Conservation (phyloP, 2,888 invertebrate genomes). For the Calameuta filiformis region DNA sequence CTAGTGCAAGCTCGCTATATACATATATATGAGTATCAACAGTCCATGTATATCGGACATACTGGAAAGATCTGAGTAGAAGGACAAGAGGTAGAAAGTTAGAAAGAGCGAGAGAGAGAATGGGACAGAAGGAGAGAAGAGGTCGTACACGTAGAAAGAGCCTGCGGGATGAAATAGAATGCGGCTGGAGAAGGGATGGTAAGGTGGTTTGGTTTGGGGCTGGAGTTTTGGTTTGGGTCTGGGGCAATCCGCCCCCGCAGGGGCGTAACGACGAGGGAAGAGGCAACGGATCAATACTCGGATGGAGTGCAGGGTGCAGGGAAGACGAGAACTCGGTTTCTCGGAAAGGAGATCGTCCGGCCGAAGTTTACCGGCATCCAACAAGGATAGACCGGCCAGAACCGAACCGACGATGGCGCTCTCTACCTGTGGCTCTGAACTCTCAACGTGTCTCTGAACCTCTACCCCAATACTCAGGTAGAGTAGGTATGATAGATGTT, state of each 20-base stretch:
- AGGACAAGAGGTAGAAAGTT: background rate
- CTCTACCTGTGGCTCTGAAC: background rate
- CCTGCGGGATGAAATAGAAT: constrained; percentile 29
- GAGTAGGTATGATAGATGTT: background rate
- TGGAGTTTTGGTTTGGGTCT: constrained; percentile 38
- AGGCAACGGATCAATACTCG: constrained; percentile 50
- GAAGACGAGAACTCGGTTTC: background rate
- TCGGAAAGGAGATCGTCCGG: background rate
- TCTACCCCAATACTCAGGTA: background rate
- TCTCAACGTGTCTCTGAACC: background rate
- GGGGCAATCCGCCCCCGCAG: constrained; percentile 24
- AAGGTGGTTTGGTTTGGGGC: constrained; percentile 43
- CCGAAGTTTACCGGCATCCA: background rate
- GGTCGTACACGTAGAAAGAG: background rate
- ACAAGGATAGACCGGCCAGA: background rate
- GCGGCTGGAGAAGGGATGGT: constrained; percentile 28
- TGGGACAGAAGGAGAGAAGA: background rate
- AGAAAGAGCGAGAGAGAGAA: constrained; percentile 4
- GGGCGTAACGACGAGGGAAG: constrained; percentile 22
- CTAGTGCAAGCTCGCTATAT: background rate
- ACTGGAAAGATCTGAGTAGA: background rate
- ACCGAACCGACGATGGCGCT: background rate
- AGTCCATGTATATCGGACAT: background rate
- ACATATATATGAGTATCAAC: background rate
- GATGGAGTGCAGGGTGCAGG: constrained; percentile 21